These are phyloP conservation scores for Tringa solitaria DNA, from an alignment of 2,113 vertebrate species.

Conservation along the genomic window DNA sequence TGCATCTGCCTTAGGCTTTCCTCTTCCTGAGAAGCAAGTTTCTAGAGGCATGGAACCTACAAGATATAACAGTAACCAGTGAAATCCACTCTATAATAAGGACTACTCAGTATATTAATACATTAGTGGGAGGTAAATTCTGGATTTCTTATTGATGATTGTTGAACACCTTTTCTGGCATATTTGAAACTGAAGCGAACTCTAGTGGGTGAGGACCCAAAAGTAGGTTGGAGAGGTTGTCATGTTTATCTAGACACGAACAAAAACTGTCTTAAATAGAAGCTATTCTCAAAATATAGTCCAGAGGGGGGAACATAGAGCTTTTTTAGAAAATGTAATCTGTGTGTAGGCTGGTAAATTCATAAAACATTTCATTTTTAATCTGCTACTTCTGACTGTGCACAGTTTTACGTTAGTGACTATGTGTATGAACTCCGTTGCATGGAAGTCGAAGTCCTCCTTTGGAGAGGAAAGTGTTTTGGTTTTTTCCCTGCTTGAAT, in stretches of 20 bases:
- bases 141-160: not conserved
- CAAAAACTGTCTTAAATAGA: not conserved
- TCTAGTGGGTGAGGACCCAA: not conserved
- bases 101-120: fast-evolving
- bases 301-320: fast-evolving
- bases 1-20: not conserved
- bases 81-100: not conserved
- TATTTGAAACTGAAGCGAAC: not conserved
- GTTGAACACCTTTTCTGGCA: not conserved
- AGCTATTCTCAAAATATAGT: not conserved
- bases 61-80: not conserved
- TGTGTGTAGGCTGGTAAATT: not conserved
- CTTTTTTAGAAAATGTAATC: not conserved
- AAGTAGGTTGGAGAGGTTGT: not conserved
- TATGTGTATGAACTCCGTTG: not conserved
- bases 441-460: not conserved
- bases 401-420: fast-evolving
- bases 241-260: not conserved
- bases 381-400: not conserved
- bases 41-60: not conserved
- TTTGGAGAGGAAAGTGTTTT: not conserved
- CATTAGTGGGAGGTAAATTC: not conserved
- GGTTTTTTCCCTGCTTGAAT: not conserved
- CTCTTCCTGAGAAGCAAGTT: not conserved
- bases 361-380: not conserved